Evolutionary conservation across 1,140 invertebrate genomes (phyloP).

Genomic region (Mizuhopecten yessoensis): DNA sequence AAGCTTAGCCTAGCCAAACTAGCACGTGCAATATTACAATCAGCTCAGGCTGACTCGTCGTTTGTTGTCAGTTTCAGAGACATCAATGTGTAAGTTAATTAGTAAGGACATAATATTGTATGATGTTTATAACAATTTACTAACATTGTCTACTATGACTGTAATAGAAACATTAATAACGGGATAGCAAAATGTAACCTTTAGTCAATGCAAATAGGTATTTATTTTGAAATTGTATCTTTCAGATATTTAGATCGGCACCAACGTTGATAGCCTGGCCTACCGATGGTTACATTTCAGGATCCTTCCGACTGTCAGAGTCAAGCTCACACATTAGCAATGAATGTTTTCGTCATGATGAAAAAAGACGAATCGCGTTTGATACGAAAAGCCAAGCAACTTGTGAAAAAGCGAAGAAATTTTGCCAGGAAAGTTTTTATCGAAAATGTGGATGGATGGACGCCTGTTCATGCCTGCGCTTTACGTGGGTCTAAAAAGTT

Average conservation of each 20-base stretch:
- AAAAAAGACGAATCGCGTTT: constrained; percentile 66
- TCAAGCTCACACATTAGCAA: constrained; percentile 59
- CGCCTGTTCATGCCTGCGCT: constrained; percentile 75
- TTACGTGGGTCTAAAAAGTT: constrained; percentile 71
- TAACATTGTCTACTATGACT: no score
- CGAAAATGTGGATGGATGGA: constrained; percentile 75
- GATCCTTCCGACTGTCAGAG: not conserved
- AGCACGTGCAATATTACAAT: no score
- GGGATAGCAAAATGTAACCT: no score
- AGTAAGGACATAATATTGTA: no score
- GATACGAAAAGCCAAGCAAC: constrained; percentile 67
- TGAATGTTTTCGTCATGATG: constrained; percentile 65
- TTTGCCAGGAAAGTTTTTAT: constrained; percentile 65
- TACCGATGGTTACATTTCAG: not conserved
- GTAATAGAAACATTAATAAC: no score
- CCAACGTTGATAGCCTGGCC: not conserved
- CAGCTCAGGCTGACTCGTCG: no score
- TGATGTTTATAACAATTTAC: no score
- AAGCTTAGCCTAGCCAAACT: no score
- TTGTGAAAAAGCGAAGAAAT: constrained; percentile 69
- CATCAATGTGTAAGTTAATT: no score
- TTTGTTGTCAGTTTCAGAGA: no score
- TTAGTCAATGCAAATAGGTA: no score
- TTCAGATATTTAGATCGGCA: not conserved
- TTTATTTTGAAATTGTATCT: not conserved